A percentile compares a stretch with the other conserved stretches of the same genome.
Conservation (phyloP, 2,797 vertebrate species). For the Aplochiton taeniatus region DNA sequence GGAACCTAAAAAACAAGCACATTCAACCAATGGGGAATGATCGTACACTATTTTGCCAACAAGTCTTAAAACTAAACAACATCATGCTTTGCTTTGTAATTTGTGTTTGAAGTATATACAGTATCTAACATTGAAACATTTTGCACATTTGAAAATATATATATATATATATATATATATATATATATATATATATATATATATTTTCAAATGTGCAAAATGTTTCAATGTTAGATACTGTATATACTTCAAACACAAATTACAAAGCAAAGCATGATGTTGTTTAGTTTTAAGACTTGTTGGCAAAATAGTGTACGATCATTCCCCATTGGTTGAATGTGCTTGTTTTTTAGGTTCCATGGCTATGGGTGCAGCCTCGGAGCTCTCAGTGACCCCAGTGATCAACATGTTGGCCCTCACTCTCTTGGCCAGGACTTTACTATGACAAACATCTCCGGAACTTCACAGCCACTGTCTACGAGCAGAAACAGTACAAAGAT, state of each 20-base stretch:
- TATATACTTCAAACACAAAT: neutral
- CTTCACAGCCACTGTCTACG: constrained; percentile 43
- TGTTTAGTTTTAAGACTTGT: neutral
- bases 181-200: no score
- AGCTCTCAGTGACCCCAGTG: constrained; percentile 72
- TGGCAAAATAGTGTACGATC: neutral
- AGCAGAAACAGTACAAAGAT: constrained; percentile 54
- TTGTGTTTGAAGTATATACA: neutral
- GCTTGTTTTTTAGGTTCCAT: constrained; percentile 74
- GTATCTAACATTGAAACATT: no score
- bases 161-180: no score
- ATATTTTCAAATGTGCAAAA: no score
- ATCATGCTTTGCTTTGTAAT: neutral
- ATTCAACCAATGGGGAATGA: neutral
- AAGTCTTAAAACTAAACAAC: no score
- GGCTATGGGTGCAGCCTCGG: constrained; percentile 78
- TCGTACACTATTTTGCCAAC: neutral
- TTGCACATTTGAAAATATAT: no score
- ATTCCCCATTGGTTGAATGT: neutral
- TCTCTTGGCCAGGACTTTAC: constrained; percentile 86
- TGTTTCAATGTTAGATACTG: no score
- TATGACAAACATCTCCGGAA: constrained; percentile 84
- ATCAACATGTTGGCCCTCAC: constrained; percentile 82
- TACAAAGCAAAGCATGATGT: neutral
- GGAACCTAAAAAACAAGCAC: constrained; percentile 71